A percentile compares a stretch with the other conserved stretches of the same genome.
These are phyloP conservation scores for Cyphomyrmex costatus DNA, from an alignment of 1,140 invertebrate genomes.

Conservation along the genomic window DNA sequence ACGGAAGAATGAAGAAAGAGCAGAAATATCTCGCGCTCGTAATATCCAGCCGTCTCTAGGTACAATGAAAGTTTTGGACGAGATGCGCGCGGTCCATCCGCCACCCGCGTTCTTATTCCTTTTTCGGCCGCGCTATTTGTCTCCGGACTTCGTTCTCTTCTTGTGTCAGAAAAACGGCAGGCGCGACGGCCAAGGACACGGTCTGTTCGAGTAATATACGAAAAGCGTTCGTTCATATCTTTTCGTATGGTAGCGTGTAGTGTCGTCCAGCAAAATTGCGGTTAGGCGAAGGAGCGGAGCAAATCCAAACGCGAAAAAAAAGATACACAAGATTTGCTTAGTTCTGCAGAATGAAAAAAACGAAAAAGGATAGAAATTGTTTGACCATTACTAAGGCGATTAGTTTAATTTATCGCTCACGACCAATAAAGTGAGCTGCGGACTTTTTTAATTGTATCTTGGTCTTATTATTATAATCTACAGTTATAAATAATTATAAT, in stretches of 20 bases:
- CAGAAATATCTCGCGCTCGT: constrained; percentile 71
- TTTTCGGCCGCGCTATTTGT: constrained; percentile 71
- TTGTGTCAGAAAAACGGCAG: constrained; percentile 20
- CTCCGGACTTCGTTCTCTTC: constrained; percentile 59
- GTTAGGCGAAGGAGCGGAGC: neutral
- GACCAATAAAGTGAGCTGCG: neutral
- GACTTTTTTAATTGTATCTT: neutral
- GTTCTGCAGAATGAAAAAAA: neutral
- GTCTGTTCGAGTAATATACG: constrained; percentile 37
- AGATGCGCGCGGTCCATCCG: constrained; percentile 20
- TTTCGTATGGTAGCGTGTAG: constrained; percentile 32
- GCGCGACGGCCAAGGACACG: constrained; percentile 61
- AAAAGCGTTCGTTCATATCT: constrained; percentile 71
- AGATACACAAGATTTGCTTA: neutral
- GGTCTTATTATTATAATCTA: neutral
- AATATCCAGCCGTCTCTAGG: constrained; percentile 72
- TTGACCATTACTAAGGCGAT: neutral
- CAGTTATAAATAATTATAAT: neutral
- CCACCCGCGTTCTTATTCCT: neutral
- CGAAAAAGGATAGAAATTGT: neutral
- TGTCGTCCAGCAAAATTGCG: constrained; percentile 17
- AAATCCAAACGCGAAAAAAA: constrained; percentile 48
- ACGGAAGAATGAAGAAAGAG: constrained; percentile 24
- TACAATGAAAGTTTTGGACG: constrained; percentile 72
- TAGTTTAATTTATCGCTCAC: constrained; percentile 3